Evolutionary conservation across 1,140 invertebrate genomes (phyloP).

Genomic region (Bradysia coprophila): DNA sequence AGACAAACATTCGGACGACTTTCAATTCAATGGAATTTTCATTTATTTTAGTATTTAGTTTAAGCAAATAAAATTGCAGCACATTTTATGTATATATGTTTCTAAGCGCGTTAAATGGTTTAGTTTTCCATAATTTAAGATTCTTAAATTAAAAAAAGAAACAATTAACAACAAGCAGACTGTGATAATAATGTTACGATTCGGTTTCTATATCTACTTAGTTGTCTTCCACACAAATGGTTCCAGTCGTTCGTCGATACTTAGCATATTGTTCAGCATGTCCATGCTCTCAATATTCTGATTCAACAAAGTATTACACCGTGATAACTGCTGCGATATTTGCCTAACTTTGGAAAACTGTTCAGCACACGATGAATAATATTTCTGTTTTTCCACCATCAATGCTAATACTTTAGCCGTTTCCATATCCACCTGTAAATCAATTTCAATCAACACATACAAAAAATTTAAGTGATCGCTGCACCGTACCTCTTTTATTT

Average conservation of each 20-base stretch:
- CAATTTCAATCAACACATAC: conserved; percentile 5
- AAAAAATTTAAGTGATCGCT: not conserved
- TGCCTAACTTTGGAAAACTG: conserved; percentile 63
- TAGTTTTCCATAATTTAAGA: no score
- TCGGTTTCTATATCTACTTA: no score
- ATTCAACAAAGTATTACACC: conserved; percentile 65
- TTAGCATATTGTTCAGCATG: conserved; percentile 65
- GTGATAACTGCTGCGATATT: conserved; percentile 52
- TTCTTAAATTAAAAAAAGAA: no score
- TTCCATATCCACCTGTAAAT: conserved; percentile 45
- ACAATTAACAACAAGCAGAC: no score
- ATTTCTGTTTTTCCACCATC: conserved; percentile 63
- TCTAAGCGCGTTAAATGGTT: no score
- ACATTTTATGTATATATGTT: no score
- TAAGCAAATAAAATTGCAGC: no score
- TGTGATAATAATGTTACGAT: no score
- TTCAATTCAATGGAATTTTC: no score
- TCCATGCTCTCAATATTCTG: conserved; percentile 73
- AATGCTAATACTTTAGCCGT: conserved; percentile 45
- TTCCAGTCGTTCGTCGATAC: conserved; percentile 65
- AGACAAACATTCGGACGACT: no score
- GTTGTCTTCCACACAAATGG: conserved; percentile 74
- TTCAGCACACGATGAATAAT: conserved; percentile 67
- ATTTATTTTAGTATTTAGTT: no score
- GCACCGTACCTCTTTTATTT: conserved; percentile 49